Percentiles rank a stretch among this genome's conserved stretches.
Conservation (phyloP, 2,888 invertebrate species). For the Encarsia formosa region DNA sequence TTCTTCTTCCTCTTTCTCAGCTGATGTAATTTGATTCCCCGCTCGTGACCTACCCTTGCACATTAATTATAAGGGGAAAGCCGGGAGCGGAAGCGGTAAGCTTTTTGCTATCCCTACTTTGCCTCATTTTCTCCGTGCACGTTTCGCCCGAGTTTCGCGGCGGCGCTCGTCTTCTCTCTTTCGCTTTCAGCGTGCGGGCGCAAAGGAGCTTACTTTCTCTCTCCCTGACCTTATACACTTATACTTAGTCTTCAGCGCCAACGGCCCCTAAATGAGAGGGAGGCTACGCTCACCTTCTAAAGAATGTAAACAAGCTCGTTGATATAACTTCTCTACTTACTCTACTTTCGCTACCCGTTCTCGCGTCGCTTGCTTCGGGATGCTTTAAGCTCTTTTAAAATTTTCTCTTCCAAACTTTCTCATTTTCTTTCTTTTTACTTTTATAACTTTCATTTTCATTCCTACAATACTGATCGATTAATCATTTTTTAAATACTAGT, state of each 20-base stretch:
- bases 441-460: too few relatives aligned
- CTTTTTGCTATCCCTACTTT: constrained; percentile 32
- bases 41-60: constrained; percentile 49
- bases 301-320: constrained; percentile 27
- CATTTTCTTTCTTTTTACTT: too few relatives aligned
- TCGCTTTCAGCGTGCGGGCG: constrained; percentile 20
- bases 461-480: too few relatives aligned
- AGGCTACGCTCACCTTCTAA: constrained; percentile 22
- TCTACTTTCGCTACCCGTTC: not conserved
- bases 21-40: constrained; percentile 47
- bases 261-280: constrained; percentile 39
- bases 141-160: constrained; percentile 32
- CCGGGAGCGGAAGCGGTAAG: constrained; percentile 23
- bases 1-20: constrained; percentile 32
- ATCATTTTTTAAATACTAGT: too few relatives aligned
- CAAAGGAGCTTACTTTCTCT: constrained; percentile 9
- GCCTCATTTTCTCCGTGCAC: constrained; percentile 36
- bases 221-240: constrained; percentile 28
- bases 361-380: too few relatives aligned
- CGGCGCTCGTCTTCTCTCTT: constrained; percentile 33
- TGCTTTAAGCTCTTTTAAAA: constrained; percentile 12
- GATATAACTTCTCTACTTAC: constrained; percentile 18
- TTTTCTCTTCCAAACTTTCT: not conserved
- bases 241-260: constrained; percentile 35
- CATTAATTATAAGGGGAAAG: constrained; percentile 50